Percentiles rank a stretch among this genome's conserved stretches.
phyloP scores from a whole-genome alignment of 1,140 invertebrate species.

The Aphis gossypii region DNA sequence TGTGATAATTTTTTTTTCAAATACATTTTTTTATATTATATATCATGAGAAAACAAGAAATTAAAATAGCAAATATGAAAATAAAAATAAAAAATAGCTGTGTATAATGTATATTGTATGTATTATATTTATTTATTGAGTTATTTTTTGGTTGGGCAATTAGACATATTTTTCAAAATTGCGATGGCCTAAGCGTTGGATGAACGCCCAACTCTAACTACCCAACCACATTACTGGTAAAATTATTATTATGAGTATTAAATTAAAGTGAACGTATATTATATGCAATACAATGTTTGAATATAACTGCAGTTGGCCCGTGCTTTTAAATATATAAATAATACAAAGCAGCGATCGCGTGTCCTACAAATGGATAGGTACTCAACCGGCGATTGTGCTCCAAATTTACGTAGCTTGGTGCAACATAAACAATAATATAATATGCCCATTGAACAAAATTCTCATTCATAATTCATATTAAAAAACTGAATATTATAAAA shows the following conservation, averaged over 20 bases:
- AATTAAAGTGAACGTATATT: background rate
- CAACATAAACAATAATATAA: background rate
- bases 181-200: background rate
- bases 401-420: background rate
- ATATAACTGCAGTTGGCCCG: background rate
- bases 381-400: background rate
- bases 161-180: background rate
- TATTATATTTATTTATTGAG: background rate
- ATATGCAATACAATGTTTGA: background rate
- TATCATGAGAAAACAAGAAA: background rate
- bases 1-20: background rate
- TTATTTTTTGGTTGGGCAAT: background rate
- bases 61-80: background rate
- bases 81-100: background rate
- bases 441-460: background rate
- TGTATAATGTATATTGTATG: no score
- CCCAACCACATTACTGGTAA: background rate
- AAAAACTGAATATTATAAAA: background rate
- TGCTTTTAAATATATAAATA: background rate
- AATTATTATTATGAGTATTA: background rate
- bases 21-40: background rate
- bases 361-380: background rate
- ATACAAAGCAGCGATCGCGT: background rate
- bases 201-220: background rate
- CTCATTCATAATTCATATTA: conserved; percentile 1